Evolutionary conservation across 2,797 vertebrate species (phyloP).

Genomic region (Myiotriccus ornatus): DNA sequence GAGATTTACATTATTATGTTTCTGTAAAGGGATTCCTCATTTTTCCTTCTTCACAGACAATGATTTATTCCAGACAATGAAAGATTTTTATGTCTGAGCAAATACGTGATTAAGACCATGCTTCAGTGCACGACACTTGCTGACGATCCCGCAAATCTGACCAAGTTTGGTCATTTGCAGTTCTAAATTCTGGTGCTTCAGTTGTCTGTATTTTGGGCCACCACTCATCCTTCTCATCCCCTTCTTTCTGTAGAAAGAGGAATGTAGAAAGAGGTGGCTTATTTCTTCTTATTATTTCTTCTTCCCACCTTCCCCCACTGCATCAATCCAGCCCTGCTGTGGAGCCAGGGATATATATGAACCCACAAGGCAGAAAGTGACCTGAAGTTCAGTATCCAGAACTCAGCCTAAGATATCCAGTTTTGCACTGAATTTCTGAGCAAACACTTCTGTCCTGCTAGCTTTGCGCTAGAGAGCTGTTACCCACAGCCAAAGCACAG

Average conservation of each 20-base stretch:
- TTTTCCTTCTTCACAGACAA: background rate
- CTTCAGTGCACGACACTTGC: background rate
- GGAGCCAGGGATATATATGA: background rate
- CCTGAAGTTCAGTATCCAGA: background rate
- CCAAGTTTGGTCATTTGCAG: background rate
- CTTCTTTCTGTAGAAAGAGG: background rate
- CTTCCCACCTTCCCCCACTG: background rate
- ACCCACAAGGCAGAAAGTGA: rapidly evolving
- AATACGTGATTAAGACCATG: background rate
- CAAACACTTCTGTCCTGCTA: background rate
- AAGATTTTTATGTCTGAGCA: background rate
- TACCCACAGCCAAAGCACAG: background rate
- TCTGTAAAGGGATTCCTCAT: background rate
- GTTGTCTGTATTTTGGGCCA: rapidly evolving
- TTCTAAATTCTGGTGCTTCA: background rate
- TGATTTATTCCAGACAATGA: background rate
- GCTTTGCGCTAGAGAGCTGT: background rate
- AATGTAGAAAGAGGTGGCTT: background rate
- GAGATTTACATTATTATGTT: background rate
- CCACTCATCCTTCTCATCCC: rapidly evolving
- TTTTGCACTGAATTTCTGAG: background rate
- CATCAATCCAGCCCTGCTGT: background rate
- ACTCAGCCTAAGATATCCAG: background rate
- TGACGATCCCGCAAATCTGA: background rate
- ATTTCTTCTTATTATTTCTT: background rate